phyloP scores from a whole-genome alignment of 1,140 invertebrate genomes.

The Monomorium pharaonis region DNA sequence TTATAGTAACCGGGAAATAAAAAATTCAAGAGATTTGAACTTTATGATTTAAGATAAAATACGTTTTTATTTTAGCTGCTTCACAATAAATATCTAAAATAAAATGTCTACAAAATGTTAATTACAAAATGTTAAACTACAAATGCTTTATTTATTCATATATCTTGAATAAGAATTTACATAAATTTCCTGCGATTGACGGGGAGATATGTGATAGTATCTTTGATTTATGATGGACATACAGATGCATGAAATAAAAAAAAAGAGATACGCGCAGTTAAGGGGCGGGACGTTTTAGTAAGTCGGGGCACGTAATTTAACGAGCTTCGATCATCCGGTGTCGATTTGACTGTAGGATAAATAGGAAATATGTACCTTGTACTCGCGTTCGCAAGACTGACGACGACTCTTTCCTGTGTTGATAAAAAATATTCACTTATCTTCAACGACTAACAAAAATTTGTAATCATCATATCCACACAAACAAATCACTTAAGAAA shows the following conservation, averaged over 20 bases:
- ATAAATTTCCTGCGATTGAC: background rate
- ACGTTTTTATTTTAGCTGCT: no score
- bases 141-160: background rate
- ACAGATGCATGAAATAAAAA: constrained; percentile 14
- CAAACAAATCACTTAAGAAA: background rate
- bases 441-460: background rate
- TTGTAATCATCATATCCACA: background rate
- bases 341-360: constrained; percentile 47
- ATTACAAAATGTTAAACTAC: background rate
- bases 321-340: constrained; percentile 55
- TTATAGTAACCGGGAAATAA: background rate
- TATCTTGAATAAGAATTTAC: background rate
- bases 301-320: constrained; percentile 53
- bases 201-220: background rate
- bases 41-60: background rate
- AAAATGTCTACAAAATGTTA: background rate
- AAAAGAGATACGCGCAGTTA: background rate
- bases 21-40: background rate
- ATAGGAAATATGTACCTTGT: constrained; percentile 15
- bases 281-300: background rate
- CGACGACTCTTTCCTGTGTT: background rate
- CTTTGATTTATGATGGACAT: constrained; percentile 32
- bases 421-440: background rate
- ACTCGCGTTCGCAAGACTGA: background rate
- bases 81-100: background rate